Percentiles rank a stretch among this genome's conserved stretches.
These are phyloP conservation scores for Drosophila obscura DNA, from an alignment of 1,140 invertebrate species.

Conservation along the genomic window DNA sequence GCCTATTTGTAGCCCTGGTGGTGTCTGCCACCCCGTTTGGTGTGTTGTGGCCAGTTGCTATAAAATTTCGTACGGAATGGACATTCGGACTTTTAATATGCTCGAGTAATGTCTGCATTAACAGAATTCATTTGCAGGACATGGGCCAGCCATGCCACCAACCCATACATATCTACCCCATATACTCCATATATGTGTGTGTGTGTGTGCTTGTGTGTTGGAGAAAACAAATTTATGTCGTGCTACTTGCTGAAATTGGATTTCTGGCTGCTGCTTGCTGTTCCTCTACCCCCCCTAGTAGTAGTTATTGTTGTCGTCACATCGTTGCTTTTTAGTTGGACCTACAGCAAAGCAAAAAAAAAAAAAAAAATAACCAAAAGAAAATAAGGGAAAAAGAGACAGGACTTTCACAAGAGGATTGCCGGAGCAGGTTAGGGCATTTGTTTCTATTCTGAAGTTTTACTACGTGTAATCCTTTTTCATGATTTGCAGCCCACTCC, in stretches of 20 bases:
- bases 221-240: constrained; percentile 79
- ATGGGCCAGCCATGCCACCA: constrained; percentile 41
- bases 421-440: constrained; percentile 40
- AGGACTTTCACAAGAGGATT: constrained; percentile 19
- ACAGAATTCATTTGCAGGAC: constrained; percentile 82
- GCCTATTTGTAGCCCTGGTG: constrained; percentile 65
- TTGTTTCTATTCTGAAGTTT: constrained; percentile 69
- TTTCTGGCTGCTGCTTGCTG: constrained; percentile 63
- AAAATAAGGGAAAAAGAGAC: background rate
- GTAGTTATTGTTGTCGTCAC: constrained; percentile 64
- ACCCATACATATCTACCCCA: constrained; percentile 13
- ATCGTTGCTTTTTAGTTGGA: constrained; percentile 56
- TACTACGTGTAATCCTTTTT: constrained; percentile 79
- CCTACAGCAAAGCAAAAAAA: constrained; percentile 17
- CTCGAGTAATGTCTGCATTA: constrained; percentile 83
- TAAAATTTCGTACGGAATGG: constrained; percentile 82
- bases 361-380: constrained; percentile 20
- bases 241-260: constrained; percentile 81
- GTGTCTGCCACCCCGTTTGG: constrained; percentile 24
- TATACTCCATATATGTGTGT: constrained; percentile 10
- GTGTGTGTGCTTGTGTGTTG: constrained; percentile 44
- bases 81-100: constrained; percentile 83
- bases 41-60: constrained; percentile 66
- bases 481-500: constrained; percentile 68
- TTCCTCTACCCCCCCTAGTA: constrained; percentile 13